Evolutionary conservation across 2,113 vertebrate species (phyloP).

Genomic region (Paralichthys olivaceus): DNA sequence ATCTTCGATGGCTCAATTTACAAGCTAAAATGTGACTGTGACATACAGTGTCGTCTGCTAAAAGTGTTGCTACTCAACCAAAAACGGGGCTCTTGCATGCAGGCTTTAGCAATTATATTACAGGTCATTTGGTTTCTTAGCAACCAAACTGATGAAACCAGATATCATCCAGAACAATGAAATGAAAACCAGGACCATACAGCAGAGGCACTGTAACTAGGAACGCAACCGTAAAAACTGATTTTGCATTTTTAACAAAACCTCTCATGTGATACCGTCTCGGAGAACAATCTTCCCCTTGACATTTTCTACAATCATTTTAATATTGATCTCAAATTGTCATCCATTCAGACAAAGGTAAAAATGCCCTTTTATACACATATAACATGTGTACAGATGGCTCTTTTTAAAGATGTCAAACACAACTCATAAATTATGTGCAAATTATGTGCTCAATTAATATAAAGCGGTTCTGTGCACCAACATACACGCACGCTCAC

Average conservation of each 20-base stretch:
- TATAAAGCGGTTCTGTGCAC: slow-evolving; percentile 68
- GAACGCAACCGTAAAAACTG: slow-evolving; percentile 54
- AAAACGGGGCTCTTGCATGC: slow-evolving; percentile 67
- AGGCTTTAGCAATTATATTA: slow-evolving; percentile 74
- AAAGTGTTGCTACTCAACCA: slow-evolving; percentile 60
- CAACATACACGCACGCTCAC: slow-evolving; percentile 43
- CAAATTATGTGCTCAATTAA: slow-evolving; percentile 72
- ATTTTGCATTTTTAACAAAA: slow-evolving; percentile 50
- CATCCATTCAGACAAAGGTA: slow-evolving; percentile 48
- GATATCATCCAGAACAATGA: slow-evolving; percentile 71
- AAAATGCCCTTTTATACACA: slow-evolving; percentile 59
- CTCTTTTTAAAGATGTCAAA: slow-evolving; percentile 56
- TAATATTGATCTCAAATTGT: slow-evolving; percentile 30
- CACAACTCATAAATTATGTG: slow-evolving; percentile 65
- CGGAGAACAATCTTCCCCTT: slow-evolving; percentile 27
- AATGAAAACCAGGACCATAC: slow-evolving; percentile 72
- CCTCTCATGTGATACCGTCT: slow-evolving; percentile 38
- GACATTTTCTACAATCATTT: slow-evolving; percentile 62
- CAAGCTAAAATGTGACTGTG: slow-evolving; percentile 64
- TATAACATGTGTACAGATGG: slow-evolving; percentile 49
- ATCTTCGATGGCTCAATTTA: slow-evolving; percentile 64
- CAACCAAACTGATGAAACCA: slow-evolving; percentile 76
- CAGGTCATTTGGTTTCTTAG: slow-evolving; percentile 75
- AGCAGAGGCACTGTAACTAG: slow-evolving; percentile 74
- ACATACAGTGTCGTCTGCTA: slow-evolving; percentile 42